Base-by-base conservation (phyloP, 2,113 vertebrate genomes). In the Nyctibius bracteatus region DNA sequence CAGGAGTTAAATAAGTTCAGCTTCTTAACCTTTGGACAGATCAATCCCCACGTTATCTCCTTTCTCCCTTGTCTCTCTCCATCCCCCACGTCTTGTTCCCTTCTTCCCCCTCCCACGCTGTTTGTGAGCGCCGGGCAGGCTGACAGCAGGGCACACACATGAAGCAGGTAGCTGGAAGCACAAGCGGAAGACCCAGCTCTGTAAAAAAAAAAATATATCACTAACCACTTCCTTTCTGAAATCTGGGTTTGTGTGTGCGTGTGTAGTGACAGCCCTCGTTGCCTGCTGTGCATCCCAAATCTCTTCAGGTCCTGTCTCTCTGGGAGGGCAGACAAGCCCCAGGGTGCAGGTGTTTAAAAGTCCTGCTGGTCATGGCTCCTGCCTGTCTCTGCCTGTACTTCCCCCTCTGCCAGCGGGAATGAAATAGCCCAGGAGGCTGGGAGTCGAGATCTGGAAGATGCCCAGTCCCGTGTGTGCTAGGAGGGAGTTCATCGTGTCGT, bases 11-110 rank as follows among this genome's bases (percentile, higher is more conserved):
- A 21, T 59, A 85, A 92, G 94, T 92, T 68, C 78, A 84, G 68
- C 55, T 70, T 41, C 81, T 75, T 85, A 78, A 95, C 96, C 96
- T 95, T 91, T 86, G 95, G 65, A 77, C 39, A 1, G 73, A 87
- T 80, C 84, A 72, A 55, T 95, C 43, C 23, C 11, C 0, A 0
- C 3, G 33, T 79, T 82, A 59, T 83, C 96, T 65, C 58, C 5
- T 59, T 83, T 74, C 67, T 87, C 57, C 51, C 46, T 33, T 5
- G 46, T 63, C 80, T 83, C 65, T 14, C 63, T 57, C 62, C 25
- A n/a, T 68, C 35, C 43, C 24, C 41, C 25, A 4, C 2, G 6
- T 71, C 61, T 66, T 18, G 7, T 21, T 78, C 49, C 90, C 22
- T 37, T 46, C 44, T 67, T 28, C 33, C 72, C 57, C 66, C 72